Evolutionary conservation across 2,113 vertebrate species (phyloP).

Genomic region (Odobenus rosmarus): DNA sequence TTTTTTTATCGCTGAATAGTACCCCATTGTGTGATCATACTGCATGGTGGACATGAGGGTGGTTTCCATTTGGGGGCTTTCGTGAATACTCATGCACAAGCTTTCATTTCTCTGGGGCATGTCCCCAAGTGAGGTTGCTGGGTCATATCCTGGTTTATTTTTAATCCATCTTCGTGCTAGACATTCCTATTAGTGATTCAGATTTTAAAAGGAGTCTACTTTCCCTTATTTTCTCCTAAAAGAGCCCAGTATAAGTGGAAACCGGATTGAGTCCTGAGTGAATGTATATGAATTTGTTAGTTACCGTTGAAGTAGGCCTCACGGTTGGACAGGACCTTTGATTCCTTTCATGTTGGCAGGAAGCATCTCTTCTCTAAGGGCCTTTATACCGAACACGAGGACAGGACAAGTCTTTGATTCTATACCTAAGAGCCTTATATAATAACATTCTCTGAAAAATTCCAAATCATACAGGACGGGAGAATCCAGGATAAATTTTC

Average conservation of each 20-base stretch:
- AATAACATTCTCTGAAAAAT: constrained; percentile 1
- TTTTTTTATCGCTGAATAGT: not conserved
- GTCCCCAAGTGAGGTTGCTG: not conserved
- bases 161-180: not conserved
- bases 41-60: not conserved
- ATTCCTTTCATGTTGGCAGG: constrained; percentile 33
- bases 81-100: too few species aligned
- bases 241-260: not conserved
- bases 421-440: not conserved
- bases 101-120: not conserved
- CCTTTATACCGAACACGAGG: not conserved
- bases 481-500: not conserved
- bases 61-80: not conserved
- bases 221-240: not conserved
- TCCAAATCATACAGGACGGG: not conserved
- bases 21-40: too few species aligned
- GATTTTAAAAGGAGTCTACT: not conserved
- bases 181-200: not conserved
- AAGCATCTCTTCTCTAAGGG: constrained; percentile 17
- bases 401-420: constrained; percentile 21
- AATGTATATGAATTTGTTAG: not conserved
- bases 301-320: not conserved
- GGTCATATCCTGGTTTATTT: not conserved
- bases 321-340: constrained; percentile 18
- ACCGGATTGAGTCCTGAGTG: not conserved